Evolutionary conservation across 1,140 invertebrate species (phyloP), one percentile per base, ranked within the genome.

Genomic region (Drosophila virilis): DNA sequence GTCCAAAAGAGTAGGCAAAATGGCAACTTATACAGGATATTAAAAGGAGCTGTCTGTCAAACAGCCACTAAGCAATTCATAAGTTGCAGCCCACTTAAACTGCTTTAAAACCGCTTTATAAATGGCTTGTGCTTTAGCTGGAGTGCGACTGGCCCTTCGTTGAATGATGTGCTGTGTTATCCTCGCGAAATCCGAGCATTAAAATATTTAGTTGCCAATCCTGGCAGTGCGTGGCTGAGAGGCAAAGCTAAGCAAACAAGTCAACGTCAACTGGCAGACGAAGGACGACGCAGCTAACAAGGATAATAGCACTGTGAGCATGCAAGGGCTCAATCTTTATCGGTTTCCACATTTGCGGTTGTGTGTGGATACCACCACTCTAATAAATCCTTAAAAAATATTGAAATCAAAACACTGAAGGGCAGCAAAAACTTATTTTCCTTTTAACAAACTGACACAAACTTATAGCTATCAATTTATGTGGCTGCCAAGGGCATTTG

Each of bases 181-280:
- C 70, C 77, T 43, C 54, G 60, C 40, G 22, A 67, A 82, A 68
- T 60, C 69, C 66, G 33, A 65, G 54, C 73, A 86, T 88, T 83
- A 79, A 74, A 70, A 74, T 71, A 79, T 79, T 88, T 79, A 82
- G 68, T 79, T 79, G 84, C 40, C 84, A 77, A 70, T 82, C 73
- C 17, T 37, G 15, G n/a, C 15, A 45, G 28, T 33, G 61, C 15
- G 50, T 46, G 45, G 32, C 50, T 51, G 17, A 13, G 32, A 32
- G 42, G 43, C 40, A 50, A 46, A 50, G 45, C 58, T n/a, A 28
- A 57, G 55, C 52, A 73, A 79, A 69, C 83, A 82, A 73, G 62
- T 46, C 59, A 58, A 67, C 33, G 45, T 38, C 51, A 58, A 46
- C 51, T 55, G 55, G 40, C 61, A 66, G 48, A 10, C 52, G 68